These are phyloP conservation scores for Hipposideros armiger DNA, from an alignment of 2,113 vertebrate genomes.

Conservation along the genomic window DNA sequence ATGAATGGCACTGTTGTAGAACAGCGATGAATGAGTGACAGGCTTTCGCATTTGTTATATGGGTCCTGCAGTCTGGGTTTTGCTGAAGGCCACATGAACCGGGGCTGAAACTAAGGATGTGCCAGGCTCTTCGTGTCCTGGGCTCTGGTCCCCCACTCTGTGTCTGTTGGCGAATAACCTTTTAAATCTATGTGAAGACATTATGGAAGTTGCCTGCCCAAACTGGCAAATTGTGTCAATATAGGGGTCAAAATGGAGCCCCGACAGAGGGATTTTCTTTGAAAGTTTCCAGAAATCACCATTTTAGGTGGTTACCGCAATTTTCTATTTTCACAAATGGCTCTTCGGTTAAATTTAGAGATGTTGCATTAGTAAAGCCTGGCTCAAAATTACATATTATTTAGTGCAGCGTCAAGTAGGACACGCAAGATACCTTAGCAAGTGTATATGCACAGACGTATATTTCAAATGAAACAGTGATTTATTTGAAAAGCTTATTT, in stretches of 20 bases:
- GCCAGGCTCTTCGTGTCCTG: neutral
- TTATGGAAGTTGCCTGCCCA: neutral
- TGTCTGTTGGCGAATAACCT: neutral
- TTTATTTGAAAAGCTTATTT: too few species aligned
- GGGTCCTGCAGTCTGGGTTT: fast-evolving
- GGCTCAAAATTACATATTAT: neutral
- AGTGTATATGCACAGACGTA: neutral
- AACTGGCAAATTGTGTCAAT: neutral
- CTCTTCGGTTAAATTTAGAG: neutral
- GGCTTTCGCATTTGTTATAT: fast-evolving
- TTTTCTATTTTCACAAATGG: neutral
- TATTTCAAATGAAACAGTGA: too few species aligned
- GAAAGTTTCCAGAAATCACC: neutral
- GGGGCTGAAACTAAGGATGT: neutral
- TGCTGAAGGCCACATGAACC: neutral
- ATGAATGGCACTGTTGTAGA: neutral
- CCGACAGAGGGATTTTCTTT: neutral
- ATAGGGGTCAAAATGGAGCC: neutral
- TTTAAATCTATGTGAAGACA: neutral
- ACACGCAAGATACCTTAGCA: neutral
- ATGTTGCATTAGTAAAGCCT: neutral
- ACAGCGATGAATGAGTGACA: neutral
- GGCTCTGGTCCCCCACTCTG: neutral
- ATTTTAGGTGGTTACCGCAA: neutral
- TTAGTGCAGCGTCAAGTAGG: neutral